Conservation (phyloP, 2,888 invertebrate species). For the Stenotaenia linearis region DNA sequence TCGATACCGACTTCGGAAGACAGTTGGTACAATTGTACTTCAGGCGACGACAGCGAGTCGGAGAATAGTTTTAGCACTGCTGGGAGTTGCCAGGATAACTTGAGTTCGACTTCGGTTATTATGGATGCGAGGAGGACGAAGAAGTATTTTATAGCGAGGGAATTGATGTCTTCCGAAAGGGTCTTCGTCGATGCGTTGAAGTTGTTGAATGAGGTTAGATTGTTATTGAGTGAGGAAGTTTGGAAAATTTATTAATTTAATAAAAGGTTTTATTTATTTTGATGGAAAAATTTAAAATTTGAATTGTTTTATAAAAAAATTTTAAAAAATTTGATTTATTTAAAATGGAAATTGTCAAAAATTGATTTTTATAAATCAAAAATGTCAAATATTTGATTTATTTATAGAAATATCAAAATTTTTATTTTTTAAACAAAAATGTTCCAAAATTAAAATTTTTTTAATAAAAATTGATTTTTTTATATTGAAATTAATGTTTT, state of each 20-base stretch:
- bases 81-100: not conserved
- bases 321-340: too few relatives aligned
- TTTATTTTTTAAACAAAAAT: too few relatives aligned
- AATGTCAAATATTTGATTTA: too few relatives aligned
- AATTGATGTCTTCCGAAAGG: slow-evolving; percentile 54
- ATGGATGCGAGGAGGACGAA: slow-evolving; percentile 43
- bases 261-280: too few relatives aligned
- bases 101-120: not conserved
- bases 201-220: slow-evolving; percentile 50
- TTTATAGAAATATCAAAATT: too few relatives aligned
- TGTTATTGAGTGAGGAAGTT: not conserved
- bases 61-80: slow-evolving; percentile 11
- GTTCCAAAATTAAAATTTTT: too few relatives aligned
- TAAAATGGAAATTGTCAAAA: too few relatives aligned
- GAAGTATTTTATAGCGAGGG: slow-evolving; percentile 52
- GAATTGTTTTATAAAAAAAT: too few relatives aligned
- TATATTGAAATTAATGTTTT: too few relatives aligned
- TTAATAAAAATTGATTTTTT: too few relatives aligned
- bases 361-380: too few relatives aligned
- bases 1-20: slow-evolving; percentile 30
- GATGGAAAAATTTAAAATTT: too few relatives aligned
- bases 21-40: slow-evolving; percentile 32
- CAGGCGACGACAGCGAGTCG: slow-evolving; percentile 30
- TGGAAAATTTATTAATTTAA: not conserved
- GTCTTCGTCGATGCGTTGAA: slow-evolving; percentile 54